A percentile compares a stretch with the other conserved stretches of the same genome.
phyloP scores from a whole-genome alignment of 2,113 vertebrate genomes.

The Pholis gunnellus region DNA sequence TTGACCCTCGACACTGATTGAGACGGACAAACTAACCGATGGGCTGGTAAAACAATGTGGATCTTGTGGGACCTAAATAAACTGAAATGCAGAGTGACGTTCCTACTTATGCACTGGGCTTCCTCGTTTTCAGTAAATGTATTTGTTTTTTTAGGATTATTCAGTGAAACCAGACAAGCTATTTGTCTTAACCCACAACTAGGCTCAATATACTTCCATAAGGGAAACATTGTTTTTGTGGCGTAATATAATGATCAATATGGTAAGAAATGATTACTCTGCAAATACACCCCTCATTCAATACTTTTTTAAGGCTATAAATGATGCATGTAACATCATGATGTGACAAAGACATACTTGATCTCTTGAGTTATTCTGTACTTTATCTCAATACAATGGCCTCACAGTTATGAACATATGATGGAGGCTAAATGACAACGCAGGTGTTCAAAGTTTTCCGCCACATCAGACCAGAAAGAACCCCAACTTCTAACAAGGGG shows the following conservation, averaged over 20 bases:
- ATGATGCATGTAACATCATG: not conserved
- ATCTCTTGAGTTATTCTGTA: not conserved
- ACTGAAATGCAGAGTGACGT: not conserved
- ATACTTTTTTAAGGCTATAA: not conserved
- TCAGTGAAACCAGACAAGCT: constrained; percentile 19
- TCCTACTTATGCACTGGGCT: not conserved
- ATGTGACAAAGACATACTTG: not conserved
- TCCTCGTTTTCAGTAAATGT: not conserved
- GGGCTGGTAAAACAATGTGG: constrained; percentile 41
- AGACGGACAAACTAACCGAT: constrained; percentile 48
- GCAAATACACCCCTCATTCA: not conserved
- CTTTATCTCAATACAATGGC: not conserved
- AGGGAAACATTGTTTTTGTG: constrained; percentile 51
- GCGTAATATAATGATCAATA: constrained; percentile 47
- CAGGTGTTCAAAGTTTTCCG: constrained; percentile 54
- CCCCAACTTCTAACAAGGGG: constrained; percentile 69
- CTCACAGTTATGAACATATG: not conserved
- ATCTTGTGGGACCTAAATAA: constrained; percentile 11
- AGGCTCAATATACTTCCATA: constrained; percentile 52
- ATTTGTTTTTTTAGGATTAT: not conserved
- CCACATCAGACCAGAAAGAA: constrained; percentile 43
- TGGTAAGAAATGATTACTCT: constrained; percentile 13
- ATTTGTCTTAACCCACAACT: constrained; percentile 53
- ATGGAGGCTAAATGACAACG: constrained; percentile 4
- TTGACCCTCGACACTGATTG: constrained; percentile 25